Percentiles rank a stretch among this genome's conserved stretches.
phyloP scores from a whole-genome alignment of 2,888 invertebrate species.

The Fragum sueziense region DNA sequence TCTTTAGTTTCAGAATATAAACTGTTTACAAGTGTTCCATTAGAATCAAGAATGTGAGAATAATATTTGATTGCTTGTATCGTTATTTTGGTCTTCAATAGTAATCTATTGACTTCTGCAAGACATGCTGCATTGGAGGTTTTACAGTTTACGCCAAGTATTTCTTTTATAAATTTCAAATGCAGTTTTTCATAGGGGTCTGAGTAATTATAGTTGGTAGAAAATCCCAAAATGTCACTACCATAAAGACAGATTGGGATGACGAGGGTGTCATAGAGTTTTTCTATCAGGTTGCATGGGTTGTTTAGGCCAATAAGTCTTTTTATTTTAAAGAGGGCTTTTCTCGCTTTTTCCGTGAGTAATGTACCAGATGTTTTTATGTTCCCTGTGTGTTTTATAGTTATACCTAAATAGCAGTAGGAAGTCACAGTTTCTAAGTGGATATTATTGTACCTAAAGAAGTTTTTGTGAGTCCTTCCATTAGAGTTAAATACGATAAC shows the following conservation, averaged over 20 bases:
- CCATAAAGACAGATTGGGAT: constrained; percentile 21
- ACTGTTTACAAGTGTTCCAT: background rate
- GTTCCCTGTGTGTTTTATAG: constrained; percentile 6
- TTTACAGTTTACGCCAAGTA: constrained; percentile 44
- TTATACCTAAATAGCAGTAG: constrained; percentile 25
- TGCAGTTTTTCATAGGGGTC: constrained; percentile 35
- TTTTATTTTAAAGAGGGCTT: constrained; percentile 19
- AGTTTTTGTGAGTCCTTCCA: background rate
- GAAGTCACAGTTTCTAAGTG: constrained; percentile 7
- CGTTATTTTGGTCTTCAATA: constrained; percentile 15
- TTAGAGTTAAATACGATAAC: constrained; percentile 25
- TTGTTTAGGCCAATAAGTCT: constrained; percentile 30
- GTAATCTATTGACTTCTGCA: constrained; percentile 33
- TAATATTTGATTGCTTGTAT: constrained; percentile 8
- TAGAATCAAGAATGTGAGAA: background rate
- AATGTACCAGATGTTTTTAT: background rate
- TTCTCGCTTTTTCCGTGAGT: constrained; percentile 23
- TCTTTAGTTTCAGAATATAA: background rate
- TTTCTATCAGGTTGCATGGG: constrained; percentile 25
- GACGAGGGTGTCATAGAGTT: constrained; percentile 15
- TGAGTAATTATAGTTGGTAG: background rate
- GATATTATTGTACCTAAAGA: constrained; percentile 1
- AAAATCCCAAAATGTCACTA: constrained; percentile 18
- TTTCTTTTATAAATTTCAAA: constrained; percentile 39
- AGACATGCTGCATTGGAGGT: constrained; percentile 27